Evolutionary conservation across 2,888 invertebrate species (phyloP).

Genomic region (Chrysolina americana): DNA sequence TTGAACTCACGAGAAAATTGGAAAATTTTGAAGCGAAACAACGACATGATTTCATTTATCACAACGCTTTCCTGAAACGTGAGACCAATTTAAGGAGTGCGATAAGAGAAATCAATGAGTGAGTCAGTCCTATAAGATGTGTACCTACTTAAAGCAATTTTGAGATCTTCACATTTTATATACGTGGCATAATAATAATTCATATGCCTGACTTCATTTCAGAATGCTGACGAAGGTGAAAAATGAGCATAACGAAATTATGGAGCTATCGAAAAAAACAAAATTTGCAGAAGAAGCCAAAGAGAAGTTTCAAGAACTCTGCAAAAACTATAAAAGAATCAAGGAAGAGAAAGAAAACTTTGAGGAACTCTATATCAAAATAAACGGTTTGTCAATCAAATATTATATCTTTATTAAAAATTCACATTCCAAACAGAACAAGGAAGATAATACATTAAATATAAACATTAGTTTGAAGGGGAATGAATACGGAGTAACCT

Average conservation of each 20-base stretch:
- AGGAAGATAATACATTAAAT: too few species aligned
- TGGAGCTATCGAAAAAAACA: conserved; percentile 46
- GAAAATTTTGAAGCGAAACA: conserved; percentile 58
- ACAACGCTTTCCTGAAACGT: conserved; percentile 54
- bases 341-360: conserved; percentile 50
- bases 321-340: conserved; percentile 46
- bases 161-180: neutral
- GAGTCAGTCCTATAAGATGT: conserved; percentile 21
- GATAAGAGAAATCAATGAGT: conserved; percentile 50
- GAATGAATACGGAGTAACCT: too few species aligned
- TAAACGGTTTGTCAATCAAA: conserved; percentile 50
- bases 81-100: conserved; percentile 51
- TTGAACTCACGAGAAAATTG: conserved; percentile 54
- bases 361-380: conserved; percentile 53
- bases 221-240: conserved; percentile 51
- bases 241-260: conserved; percentile 42
- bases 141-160: too few species aligned
- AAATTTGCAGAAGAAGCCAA: conserved; percentile 47
- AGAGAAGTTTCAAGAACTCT: conserved; percentile 48
- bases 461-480: too few species aligned
- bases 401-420: too few species aligned
- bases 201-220: conserved; percentile 31
- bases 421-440: too few species aligned
- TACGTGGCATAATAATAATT: neutral
- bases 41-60: conserved; percentile 52